Conservation (phyloP, 2,113 vertebrate genomes). For the Corythornis madagascariensis region DNA sequence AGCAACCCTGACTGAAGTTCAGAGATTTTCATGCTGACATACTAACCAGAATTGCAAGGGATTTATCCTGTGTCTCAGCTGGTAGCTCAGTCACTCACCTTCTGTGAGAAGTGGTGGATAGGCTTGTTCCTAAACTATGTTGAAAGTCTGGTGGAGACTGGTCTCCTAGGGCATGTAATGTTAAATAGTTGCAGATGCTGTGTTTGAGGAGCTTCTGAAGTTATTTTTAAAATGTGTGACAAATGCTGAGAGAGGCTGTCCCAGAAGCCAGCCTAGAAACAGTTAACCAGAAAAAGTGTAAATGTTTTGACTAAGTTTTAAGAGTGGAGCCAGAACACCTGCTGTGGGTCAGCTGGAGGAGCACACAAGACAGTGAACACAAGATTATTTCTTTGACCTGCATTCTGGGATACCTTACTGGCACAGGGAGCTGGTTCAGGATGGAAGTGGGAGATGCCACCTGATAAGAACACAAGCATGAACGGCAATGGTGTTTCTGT, state of each 20-base stretch:
- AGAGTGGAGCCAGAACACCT: not conserved
- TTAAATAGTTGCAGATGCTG: not conserved
- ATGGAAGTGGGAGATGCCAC: not conserved
- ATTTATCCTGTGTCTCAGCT: not conserved
- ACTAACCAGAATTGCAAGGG: not conserved
- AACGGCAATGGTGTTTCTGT: accelerated
- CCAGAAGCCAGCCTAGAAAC: not conserved
- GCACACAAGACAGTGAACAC: not conserved
- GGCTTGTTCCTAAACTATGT: not conserved
- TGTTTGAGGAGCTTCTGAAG: not conserved
- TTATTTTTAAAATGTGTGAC: not conserved
- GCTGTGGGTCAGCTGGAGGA: not conserved
- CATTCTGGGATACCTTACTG: not conserved
- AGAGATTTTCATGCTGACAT: not conserved
- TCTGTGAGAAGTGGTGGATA: not conserved
- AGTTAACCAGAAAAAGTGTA: not conserved
- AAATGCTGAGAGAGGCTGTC: not conserved
- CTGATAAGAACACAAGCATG: not conserved
- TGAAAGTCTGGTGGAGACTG: not conserved
- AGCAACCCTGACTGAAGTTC: accelerated
- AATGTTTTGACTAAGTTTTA: not conserved
- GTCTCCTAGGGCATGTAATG: not conserved
- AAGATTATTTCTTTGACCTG: not conserved
- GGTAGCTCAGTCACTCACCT: not conserved
- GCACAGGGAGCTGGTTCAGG: not conserved